phyloP scores from a whole-genome alignment of 2,797 vertebrate genomes.

The Manis pentadactyla region DNA sequence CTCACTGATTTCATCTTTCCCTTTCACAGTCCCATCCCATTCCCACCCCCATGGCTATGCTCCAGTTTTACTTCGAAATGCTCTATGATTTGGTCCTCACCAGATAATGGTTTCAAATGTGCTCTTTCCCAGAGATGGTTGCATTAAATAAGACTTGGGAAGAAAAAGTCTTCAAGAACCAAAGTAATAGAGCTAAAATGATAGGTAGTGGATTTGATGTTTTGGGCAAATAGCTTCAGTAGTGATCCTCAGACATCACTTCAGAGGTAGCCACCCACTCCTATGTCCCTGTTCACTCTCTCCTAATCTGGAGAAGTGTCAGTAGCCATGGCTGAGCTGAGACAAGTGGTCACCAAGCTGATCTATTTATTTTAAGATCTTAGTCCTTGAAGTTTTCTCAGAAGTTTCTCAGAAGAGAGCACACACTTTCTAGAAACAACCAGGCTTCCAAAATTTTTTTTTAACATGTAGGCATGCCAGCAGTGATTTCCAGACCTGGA shows the following conservation, averaged over 20 bases:
- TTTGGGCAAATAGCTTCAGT: not conserved
- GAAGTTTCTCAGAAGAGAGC: not conserved
- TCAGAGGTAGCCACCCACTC: not conserved
- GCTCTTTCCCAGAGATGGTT: not conserved
- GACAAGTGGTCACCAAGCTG: not conserved
- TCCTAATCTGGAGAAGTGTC: not conserved
- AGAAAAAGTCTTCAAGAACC: not conserved
- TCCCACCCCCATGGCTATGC: not conserved
- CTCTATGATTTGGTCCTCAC: not conserved
- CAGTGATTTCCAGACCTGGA: slow-evolving; percentile 19
- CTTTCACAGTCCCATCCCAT: not conserved
- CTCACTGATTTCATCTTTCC: not conserved
- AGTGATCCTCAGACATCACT: not conserved
- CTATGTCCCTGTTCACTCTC: not conserved
- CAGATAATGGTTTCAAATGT: not conserved
- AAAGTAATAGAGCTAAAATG: not conserved
- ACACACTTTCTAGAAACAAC: not conserved
- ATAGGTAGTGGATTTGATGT: not conserved
- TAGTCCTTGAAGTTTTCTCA: not conserved
- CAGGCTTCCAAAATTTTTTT: not conserved
- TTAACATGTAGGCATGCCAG: not conserved
- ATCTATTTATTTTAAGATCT: slow-evolving; percentile 6
- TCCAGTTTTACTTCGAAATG: not conserved
- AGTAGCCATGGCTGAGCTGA: not conserved
- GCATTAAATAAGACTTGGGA: not conserved